Evolutionary conservation across 2,888 invertebrate genomes (phyloP), one percentile per base, ranked within the genome.

Genomic region (Minunthozetes semirufus): DNA sequence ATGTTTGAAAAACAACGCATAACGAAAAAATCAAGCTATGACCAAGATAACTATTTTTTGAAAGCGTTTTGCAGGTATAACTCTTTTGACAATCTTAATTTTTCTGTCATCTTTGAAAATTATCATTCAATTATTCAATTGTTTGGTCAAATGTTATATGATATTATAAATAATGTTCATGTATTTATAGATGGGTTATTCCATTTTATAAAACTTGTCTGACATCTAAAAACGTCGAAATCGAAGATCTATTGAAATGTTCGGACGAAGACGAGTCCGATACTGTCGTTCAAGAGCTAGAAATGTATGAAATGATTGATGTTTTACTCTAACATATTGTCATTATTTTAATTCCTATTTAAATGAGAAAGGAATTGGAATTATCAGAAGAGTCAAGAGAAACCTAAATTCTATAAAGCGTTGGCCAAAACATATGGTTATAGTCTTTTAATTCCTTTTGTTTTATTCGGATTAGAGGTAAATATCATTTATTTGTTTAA

Each of bases 201-300:
- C 74, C 74, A 3, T 74, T 74, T 68, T 70, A 46, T 66, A 27
- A 25, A 17, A n/a, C 46, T 11, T 70, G 66, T n/a, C 29, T 13
- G 11, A 17, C 71, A 0, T 13, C 15, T 1, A 56, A 33, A 11
- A 50, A 46, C 1, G 25, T 74, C 9, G 46, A 74, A 46, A 68
- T 74, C 33, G 74, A 74, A 29, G 74, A 74, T 19, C 13, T 74
- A 4, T 15, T 42, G 1, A 63, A 33, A 25, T 74, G 74, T 66
- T 42, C 68, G 9, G n/a, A 25, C 6, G 74, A 74, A 11, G 74
- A 74, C 50, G 74, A 70, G 27, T 8, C 74, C 0, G 6, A 42
- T 27, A 5, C 27, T 5, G 48, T 74, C n/a, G 61, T 66, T 8
- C 2, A 46, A 22, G 0, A 29, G 25, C 42, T 74, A 15, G 68